Evolutionary conservation across 2,888 invertebrate species (phyloP), one percentile per base, ranked within the genome.

Genomic region (Parochlus steinenii): DNA sequence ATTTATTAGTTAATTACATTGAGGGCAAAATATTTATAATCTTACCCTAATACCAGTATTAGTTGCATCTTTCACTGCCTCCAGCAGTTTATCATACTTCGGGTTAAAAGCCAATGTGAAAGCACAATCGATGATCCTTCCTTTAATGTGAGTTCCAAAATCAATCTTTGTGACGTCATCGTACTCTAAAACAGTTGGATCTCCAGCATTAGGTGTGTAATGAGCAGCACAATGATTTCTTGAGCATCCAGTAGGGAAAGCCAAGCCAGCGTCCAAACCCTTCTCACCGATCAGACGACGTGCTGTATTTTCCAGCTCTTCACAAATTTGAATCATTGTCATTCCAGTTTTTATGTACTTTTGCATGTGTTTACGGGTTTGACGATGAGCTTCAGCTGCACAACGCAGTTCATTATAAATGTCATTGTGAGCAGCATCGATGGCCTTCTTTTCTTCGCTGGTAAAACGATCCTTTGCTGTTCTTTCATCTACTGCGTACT

Each of bases 151-250:
- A 2, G 93, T 95, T 33, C 95, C 95, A 61, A 95, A 97, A 61
- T 97, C 95, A 46, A 98, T 93, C 65, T 98, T 98, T 48, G 93
- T 93, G 3, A 99, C 95, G 60, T 98, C 98, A 50, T 97, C 92
- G 49, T 85, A 85, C 44, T 81, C 74, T 31, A 98, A 65, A 7
- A 97, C 90, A 0, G 97, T 98, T 7, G 77, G 69, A 58, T 99
- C 98, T 8, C 93, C 98, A 35, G 92, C 90, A 58, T 99, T 99
- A 4, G 98, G 98, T 10, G 98, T 99, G 52, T 99, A 98, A 63
- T 98, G 98, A 33, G 98, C 98, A 37, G 98, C 98, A 55, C 95
- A 97, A 56, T 98, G 85, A 61, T 99, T 98, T 32, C 95, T 68
- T n/a, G 93, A 95, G 55, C 95, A 95, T 1, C 97, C 97, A 1